phyloP scores from a whole-genome alignment of 2,113 vertebrate species.

The Mionectes macconnelli region DNA sequence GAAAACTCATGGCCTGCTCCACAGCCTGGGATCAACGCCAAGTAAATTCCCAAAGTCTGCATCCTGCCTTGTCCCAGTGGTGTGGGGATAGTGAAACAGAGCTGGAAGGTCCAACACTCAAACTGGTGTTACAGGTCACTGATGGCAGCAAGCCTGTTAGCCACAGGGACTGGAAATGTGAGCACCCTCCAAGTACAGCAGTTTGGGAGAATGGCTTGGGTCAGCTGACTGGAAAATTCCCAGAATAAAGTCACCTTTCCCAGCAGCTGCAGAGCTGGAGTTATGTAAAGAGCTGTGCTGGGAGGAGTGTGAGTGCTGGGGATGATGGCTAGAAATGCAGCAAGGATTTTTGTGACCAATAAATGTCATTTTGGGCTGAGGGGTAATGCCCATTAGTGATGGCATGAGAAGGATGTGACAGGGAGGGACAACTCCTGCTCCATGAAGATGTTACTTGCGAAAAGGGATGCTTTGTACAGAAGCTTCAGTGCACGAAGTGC shows the following conservation, averaged over 20 bases:
- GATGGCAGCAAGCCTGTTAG: not conserved
- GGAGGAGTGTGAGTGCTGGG: not conserved
- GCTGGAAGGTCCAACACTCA: not conserved
- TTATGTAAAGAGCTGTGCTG: not conserved
- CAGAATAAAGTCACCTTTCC: conserved; percentile 62
- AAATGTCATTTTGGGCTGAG: not conserved
- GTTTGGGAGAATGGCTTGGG: not conserved
- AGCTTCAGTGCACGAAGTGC: not conserved
- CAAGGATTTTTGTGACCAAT: not conserved
- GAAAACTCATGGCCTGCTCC: not conserved
- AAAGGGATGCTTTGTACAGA: not conserved
- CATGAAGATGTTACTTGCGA: not conserved
- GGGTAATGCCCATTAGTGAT: not conserved
- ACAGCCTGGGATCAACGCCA: not conserved
- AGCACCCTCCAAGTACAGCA: conserved; percentile 28
- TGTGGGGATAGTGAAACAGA: rapidly evolving
- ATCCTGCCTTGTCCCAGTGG: not conserved
- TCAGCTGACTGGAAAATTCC: conserved; percentile 62
- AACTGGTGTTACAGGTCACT: not conserved
- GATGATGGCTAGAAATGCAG: not conserved
- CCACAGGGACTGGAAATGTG: not conserved
- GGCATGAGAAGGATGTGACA: not conserved
- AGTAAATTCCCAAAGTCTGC: not conserved
- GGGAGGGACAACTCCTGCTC: not conserved
- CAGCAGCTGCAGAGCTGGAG: conserved; percentile 14